Base-by-base conservation (phyloP, 2,888 invertebrate genomes). In the Rotaria macrura region DNA sequence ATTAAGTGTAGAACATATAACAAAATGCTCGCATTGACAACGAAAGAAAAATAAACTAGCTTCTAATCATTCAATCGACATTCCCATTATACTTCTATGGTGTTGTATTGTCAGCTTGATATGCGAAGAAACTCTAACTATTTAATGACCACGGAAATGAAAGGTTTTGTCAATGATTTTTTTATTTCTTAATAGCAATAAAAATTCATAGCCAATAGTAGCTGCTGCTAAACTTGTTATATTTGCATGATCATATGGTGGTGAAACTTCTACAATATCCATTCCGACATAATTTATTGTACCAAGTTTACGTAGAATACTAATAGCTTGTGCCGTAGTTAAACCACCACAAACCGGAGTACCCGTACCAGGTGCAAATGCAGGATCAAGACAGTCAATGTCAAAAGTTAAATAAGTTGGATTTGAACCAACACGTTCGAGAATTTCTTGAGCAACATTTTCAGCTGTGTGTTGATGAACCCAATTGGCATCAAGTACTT, bases 381-480 rank as follows among this genome's bases (percentile, higher is more conserved):
- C 89, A 7, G 94, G 93, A 90, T 96, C 96, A 87, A 97, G 91
- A 0, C 94, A 93, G 91, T 97, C 96, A 84, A 97, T 95, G 91
- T 97, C 96, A 90, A 95, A 96, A 90, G 96, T 96, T 34, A 97
- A 93, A 89, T 97, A 97, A 65, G 96, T 93, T 9, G 90, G 89
- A 79, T 7, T 40, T 43, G 43, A 10, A 4, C 79, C 79, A 40
- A 79, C 79, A 14, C 79, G 79, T 6, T 79, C 4, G 25, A 4
- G 1, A 79, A 79, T 79, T 43, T 79, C 43, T 43, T 25, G 43
- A 25, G n/a, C 79, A 43, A 79, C 7, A 14, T 79, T 34, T 43
- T 40, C 43, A 79, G 9, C 25, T 25, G 10, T 43, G 43, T 79
- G 40, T n/a, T 20, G 40, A 43, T 79, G 79, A 40, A 79, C 43